Percentiles rank a stretch among this genome's conserved stretches.
Conservation (phyloP, 1,140 invertebrate genomes). For the Drosophila insularis region DNA sequence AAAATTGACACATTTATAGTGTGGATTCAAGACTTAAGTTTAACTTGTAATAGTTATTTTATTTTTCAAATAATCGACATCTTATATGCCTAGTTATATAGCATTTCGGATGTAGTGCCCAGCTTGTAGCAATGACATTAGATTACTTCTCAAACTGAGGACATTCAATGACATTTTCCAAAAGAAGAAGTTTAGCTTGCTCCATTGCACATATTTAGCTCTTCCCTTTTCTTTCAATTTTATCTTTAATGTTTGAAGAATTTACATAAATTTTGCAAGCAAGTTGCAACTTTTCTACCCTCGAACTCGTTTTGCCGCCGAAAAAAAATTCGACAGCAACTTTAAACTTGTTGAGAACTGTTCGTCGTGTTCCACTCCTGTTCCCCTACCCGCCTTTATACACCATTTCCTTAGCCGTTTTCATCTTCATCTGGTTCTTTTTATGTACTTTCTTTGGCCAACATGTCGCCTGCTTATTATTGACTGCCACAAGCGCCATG, state of each 20-base stretch:
- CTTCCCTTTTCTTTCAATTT: not conserved
- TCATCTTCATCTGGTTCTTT: not conserved
- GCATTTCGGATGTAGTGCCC: too few species aligned
- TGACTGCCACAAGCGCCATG: conserved; percentile 77
- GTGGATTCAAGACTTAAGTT: too few species aligned
- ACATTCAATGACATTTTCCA: not conserved
- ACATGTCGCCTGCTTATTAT: conserved; percentile 80
- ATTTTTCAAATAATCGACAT: too few species aligned
- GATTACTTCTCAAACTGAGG: not conserved
- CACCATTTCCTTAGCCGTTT: conserved; percentile 16
- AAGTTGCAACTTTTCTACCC: conserved; percentile 31
- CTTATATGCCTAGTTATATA: too few species aligned
- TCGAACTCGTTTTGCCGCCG: conserved; percentile 10
- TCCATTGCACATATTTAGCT: conserved; percentile 28
- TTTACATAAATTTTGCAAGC: conserved; percentile 60
- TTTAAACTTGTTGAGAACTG: conserved; percentile 72
- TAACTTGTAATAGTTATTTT: too few species aligned
- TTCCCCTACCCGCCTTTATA: not conserved
- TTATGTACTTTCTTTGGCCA: conserved; percentile 50
- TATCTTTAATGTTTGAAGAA: conserved; percentile 62
- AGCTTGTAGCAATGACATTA: not conserved
- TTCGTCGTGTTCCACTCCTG: conserved; percentile 8
- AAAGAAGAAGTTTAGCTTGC: conserved; percentile 26
- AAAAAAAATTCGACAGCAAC: conserved; percentile 42
- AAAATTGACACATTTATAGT: too few species aligned